Conservation (phyloP, 2,888 invertebrate species). For the Anticlea derivata region DNA sequence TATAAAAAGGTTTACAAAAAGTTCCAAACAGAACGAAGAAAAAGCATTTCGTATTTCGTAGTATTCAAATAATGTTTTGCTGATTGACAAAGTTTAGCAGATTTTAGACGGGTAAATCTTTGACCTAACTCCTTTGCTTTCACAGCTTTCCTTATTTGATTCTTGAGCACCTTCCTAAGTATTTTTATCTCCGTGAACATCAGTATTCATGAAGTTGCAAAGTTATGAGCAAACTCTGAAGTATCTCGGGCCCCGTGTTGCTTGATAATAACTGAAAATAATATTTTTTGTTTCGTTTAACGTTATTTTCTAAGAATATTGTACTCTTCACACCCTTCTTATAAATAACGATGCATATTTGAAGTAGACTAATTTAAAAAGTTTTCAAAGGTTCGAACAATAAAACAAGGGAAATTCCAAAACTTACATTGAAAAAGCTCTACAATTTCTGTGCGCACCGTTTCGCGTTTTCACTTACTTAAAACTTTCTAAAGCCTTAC, state of each 20-base stretch:
- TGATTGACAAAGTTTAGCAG: slow-evolving; percentile 12
- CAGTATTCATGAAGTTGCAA: slow-evolving; percentile 28
- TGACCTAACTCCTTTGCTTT: not conserved
- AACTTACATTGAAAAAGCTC: not conserved
- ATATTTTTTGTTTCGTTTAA: slow-evolving; percentile 12
- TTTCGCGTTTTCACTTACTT: no score
- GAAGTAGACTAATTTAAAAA: slow-evolving; percentile 2
- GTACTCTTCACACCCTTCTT: slow-evolving; percentile 1
- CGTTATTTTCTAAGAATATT: slow-evolving; percentile 1
- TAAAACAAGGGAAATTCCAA: not conserved
- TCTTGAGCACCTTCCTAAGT: slow-evolving; percentile 15
- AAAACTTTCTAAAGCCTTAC: no score
- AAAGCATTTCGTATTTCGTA: not conserved
- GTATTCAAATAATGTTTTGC: slow-evolving; percentile 9
- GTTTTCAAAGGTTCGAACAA: slow-evolving; percentile 1
- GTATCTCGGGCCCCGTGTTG: slow-evolving; percentile 14
- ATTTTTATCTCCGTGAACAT: slow-evolving; percentile 19
- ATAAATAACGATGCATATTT: slow-evolving; percentile 1
- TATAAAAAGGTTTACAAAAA: not conserved
- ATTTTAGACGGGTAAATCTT: slow-evolving; percentile 6
- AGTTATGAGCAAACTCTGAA: slow-evolving; percentile 21
- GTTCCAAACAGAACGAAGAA: not conserved
- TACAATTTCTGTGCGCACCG: not conserved
- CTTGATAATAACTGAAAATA: slow-evolving; percentile 16
- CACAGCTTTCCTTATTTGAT: slow-evolving; percentile 16